A percentile compares a stretch with the other conserved stretches of the same genome.
Conservation (phyloP, 1,140 invertebrate genomes). For the Aleiodes sp. region DNA sequence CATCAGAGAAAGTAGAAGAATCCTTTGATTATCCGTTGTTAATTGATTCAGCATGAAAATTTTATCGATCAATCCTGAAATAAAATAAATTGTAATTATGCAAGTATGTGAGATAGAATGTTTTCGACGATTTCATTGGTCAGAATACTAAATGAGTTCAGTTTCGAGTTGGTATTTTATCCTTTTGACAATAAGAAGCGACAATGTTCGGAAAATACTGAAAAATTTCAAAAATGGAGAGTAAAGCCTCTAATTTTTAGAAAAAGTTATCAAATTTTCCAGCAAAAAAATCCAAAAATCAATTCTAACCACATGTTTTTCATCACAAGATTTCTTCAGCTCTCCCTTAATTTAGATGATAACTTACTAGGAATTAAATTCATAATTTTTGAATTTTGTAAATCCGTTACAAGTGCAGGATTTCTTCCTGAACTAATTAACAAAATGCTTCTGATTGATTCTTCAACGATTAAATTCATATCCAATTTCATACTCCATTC, state of each 20-base stretch:
- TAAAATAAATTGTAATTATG: slow-evolving; percentile 10
- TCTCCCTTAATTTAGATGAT: neutral
- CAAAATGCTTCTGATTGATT: slow-evolving; percentile 43
- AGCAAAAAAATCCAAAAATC: too few relatives aligned
- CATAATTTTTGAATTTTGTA: slow-evolving; percentile 36
- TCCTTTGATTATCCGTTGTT: slow-evolving; percentile 41
- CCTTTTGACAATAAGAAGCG: too few relatives aligned
- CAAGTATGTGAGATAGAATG: too few relatives aligned
- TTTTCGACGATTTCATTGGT: too few relatives aligned
- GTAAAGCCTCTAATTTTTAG: too few relatives aligned
- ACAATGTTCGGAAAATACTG: too few relatives aligned
- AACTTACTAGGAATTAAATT: slow-evolving; percentile 41
- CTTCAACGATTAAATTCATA: slow-evolving; percentile 35
- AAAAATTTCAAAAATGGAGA: too few relatives aligned
- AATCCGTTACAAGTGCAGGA: slow-evolving; percentile 37
- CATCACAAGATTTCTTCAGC: neutral
- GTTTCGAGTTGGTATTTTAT: too few relatives aligned
- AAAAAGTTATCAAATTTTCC: too few relatives aligned
- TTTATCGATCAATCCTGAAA: slow-evolving; percentile 41
- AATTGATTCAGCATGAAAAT: slow-evolving; percentile 38
- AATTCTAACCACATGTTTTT: too few relatives aligned
- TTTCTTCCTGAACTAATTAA: slow-evolving; percentile 35
- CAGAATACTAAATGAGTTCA: too few relatives aligned
- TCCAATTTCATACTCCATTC: slow-evolving; percentile 35
- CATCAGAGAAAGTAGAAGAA: slow-evolving; percentile 44